Evolutionary conservation across 1,140 invertebrate species (phyloP), one percentile per base, ranked within the genome.

Genomic region (Papilio machaon): DNA sequence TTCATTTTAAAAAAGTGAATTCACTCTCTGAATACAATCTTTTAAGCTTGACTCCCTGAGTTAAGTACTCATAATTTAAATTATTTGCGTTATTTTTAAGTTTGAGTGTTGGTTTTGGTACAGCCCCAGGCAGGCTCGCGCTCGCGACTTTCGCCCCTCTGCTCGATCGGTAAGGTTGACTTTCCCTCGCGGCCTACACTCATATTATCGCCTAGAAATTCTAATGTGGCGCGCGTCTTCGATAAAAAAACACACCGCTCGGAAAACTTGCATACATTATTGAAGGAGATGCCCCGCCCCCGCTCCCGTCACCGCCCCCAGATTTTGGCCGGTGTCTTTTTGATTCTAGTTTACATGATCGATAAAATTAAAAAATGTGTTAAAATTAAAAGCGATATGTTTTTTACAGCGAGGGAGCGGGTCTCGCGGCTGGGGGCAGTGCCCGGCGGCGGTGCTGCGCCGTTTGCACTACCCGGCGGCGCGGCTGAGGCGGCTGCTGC

Each of bases 161-260:
- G 54, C 86, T 81, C 81, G 83, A 58, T 30, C n/a, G n/a, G 19
- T 46, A 85, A 67, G 58, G 82, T 23, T 15, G 38, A 79, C 58
- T 84, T 82, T 82, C 81, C 35, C 58, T 35, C 8, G 38, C 78
- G 81, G 89, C 90, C 74, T 88, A 90, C 91, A 82, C 91, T 91
- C 87, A 90, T 90, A 91, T 91, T 93, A 92, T 93, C 92, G 92
- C 92, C 90, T 91, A 91, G 91, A 92, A 93, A 92, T 91, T 93
- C 90, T 91, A 92, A 93, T 91, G 89, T 89, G 90, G 87, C 87
- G 91, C 90, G 92, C 89, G 91, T 92, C 88, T 91, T 89, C 92
- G 92, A 94, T 94, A 94, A 94, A 94, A 30, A 94, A 94, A 94
- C 91, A 91, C 92, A 87, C 87, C 85, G 90, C 88, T 86, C 88